A percentile compares a stretch with the other conserved stretches of the same genome.
These are phyloP conservation scores for Zophobas morio DNA, from an alignment of 1,140 invertebrate genomes.

Conservation along the genomic window DNA sequence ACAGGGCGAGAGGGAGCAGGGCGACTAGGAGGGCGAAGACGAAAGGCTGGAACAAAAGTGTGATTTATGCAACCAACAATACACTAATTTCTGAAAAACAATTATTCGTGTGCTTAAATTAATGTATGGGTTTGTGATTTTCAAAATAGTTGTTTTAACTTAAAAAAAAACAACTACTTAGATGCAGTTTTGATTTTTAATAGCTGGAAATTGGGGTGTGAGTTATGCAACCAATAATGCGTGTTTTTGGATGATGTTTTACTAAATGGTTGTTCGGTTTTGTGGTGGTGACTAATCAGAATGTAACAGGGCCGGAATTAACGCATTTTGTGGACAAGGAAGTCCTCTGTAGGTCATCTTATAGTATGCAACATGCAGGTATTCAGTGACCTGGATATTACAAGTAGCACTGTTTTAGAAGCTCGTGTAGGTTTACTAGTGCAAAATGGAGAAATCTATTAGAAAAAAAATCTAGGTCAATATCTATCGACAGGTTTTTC, in stretches of 20 bases:
- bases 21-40: constrained; percentile 6
- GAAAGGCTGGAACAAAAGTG: constrained; percentile 1
- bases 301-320: background rate
- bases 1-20: background rate
- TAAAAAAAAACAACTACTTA: no score
- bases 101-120: no score
- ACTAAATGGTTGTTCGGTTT: no score
- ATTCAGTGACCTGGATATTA: constrained; percentile 37
- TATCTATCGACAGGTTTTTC: constrained; percentile 11
- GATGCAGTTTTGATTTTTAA: no score
- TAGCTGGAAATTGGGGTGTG: no score
- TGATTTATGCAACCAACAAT: background rate
- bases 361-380: background rate
- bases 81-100: no score
- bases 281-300: no score
- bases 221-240: no score
- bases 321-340: background rate
- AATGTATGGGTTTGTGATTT: no score
- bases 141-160: no score
- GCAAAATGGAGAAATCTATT: constrained; percentile 27
- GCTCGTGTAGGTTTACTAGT: background rate
- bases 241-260: no score
- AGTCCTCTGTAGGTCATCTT: background rate
- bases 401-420: constrained; percentile 10
- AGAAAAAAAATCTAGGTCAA: constrained; percentile 20